Evolutionary conservation across 2,113 vertebrate genomes (phyloP).

Genomic region (Falcunculus frontatus): DNA sequence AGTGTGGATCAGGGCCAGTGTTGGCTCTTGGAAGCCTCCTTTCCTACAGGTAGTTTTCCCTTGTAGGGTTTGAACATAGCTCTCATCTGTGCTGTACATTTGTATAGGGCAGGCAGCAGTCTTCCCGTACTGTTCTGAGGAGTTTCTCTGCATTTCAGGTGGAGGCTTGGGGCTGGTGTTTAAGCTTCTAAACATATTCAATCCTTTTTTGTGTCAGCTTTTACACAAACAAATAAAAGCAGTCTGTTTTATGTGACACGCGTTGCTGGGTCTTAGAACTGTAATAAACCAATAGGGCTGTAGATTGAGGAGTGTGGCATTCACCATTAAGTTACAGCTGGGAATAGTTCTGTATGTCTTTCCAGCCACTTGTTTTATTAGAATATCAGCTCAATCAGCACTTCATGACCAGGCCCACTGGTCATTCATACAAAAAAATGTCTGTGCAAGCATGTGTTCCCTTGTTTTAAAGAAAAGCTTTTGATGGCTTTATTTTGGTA

Average conservation of each 20-base stretch:
- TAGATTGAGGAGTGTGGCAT: neutral
- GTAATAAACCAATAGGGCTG: neutral
- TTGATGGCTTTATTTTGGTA: slow-evolving; percentile 16
- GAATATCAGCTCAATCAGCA: neutral
- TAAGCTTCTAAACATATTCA: neutral
- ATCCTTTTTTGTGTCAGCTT: neutral
- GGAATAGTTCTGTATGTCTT: neutral
- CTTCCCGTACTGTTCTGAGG: neutral
- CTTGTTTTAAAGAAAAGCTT: slow-evolving; percentile 3
- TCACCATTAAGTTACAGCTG: neutral
- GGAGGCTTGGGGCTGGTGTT: neutral
- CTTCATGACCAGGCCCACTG: neutral
- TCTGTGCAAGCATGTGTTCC: neutral
- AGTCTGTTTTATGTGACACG: neutral
- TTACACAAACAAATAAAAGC: neutral
- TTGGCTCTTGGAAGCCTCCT: neutral
- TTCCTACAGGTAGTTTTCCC: neutral
- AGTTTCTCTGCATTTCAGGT: neutral
- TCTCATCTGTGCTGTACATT: neutral
- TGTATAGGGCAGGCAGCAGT: neutral
- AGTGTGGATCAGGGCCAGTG: neutral
- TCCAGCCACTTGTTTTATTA: neutral
- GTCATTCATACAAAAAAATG: neutral
- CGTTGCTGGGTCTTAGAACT: neutral
- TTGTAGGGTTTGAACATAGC: neutral